These are phyloP conservation scores for Lagopus leucura DNA, from an alignment of 2,113 vertebrate genomes.

Conservation along the genomic window DNA sequence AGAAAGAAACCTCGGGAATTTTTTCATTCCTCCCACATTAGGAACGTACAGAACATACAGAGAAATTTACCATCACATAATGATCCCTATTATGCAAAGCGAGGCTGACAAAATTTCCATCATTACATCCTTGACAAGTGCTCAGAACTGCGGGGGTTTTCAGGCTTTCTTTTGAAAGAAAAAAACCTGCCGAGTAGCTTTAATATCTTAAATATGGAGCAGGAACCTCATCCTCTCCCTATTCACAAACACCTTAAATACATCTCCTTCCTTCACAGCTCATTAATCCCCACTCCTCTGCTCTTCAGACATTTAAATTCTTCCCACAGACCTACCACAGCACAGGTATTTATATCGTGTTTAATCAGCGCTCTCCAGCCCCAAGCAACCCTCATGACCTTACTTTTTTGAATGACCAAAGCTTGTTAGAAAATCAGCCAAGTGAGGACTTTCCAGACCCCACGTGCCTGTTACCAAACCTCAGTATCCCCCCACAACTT, in stretches of 20 bases:
- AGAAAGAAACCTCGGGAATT: slow-evolving; percentile 56
- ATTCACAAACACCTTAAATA: slow-evolving; percentile 60
- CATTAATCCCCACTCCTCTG: slow-evolving; percentile 61
- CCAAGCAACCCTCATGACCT: slow-evolving; percentile 27
- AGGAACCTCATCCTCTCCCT: slow-evolving; percentile 40
- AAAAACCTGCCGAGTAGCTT: slow-evolving; percentile 21
- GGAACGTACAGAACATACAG: slow-evolving; percentile 49
- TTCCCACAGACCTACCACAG: slow-evolving; percentile 17
- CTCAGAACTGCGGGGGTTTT: slow-evolving; percentile 60
- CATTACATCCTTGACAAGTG: slow-evolving; percentile 63
- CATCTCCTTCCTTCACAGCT: slow-evolving; percentile 57
- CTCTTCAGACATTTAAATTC: slow-evolving; percentile 54
- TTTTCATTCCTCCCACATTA: slow-evolving; percentile 70
- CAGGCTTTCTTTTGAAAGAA: slow-evolving; percentile 45
- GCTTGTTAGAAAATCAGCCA: background rate
- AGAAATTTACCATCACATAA: slow-evolving; percentile 64
- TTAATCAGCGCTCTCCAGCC: slow-evolving; percentile 49
- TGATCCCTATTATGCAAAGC: slow-evolving; percentile 66
- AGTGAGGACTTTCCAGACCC: background rate
- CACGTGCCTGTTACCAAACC: background rate
- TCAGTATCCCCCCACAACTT: background rate
- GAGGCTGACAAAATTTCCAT: slow-evolving; percentile 66
- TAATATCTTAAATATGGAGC: slow-evolving; percentile 54
- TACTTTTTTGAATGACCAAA: slow-evolving; percentile 31
- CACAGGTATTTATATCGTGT: slow-evolving; percentile 44